These are phyloP conservation scores for Tetragonula clypearis DNA, from an alignment of 1,140 invertebrate genomes.

Conservation along the genomic window DNA sequence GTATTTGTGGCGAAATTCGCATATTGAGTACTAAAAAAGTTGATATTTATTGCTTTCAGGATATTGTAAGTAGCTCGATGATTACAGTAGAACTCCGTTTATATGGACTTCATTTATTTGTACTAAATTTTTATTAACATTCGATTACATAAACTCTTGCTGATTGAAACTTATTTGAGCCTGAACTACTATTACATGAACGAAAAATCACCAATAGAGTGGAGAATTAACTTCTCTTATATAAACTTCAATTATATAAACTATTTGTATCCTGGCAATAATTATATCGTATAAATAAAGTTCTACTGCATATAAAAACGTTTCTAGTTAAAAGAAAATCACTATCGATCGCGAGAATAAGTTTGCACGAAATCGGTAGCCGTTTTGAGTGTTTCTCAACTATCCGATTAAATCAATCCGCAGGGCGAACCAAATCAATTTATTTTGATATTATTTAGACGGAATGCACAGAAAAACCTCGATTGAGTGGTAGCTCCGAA, in stretches of 20 bases:
- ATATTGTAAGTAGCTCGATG: conserved; percentile 10
- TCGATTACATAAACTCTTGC: too few species aligned
- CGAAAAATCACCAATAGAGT: too few species aligned
- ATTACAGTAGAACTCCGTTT: background rate
- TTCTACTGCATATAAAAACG: background rate
- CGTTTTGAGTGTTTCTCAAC: background rate
- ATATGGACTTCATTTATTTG: too few species aligned
- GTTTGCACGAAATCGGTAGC: conserved; percentile 1
- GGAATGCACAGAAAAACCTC: background rate
- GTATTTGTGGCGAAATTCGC: too few species aligned
- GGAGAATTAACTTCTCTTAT: too few species aligned
- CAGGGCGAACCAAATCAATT: background rate
- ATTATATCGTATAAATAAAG: background rate
- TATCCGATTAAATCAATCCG: background rate
- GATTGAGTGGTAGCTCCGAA: background rate
- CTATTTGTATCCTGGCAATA: too few species aligned
- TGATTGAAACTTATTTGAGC: too few species aligned
- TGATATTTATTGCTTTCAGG: conserved; percentile 54
- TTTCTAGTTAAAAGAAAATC: background rate
- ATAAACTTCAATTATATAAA: too few species aligned
- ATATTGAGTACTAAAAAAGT: too few species aligned
- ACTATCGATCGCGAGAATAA: background rate
- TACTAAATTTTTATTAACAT: too few species aligned
- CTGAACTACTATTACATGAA: too few species aligned
- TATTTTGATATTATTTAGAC: conserved; percentile 11